Evolutionary conservation across 2,888 invertebrate genomes (phyloP).

Genomic region (Arge pagana): DNA sequence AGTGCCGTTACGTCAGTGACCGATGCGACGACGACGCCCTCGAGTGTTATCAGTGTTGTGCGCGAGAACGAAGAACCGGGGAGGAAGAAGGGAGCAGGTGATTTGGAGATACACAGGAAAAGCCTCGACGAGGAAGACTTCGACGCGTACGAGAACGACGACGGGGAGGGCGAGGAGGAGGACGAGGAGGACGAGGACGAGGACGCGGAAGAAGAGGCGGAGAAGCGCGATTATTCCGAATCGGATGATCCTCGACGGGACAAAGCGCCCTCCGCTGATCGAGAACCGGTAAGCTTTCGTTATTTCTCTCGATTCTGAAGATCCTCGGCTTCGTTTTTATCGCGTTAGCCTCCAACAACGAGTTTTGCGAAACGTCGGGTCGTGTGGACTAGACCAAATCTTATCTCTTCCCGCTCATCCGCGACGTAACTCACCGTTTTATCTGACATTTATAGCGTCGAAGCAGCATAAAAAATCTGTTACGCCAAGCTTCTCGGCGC

Average conservation of each 20-base stretch:
- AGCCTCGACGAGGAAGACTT: conserved; percentile 48
- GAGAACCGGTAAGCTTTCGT: conserved; percentile 12
- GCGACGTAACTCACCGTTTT: no score
- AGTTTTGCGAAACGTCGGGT: no score
- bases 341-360: no score
- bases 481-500: no score
- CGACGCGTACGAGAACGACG: conserved; percentile 45
- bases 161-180: conserved; percentile 43
- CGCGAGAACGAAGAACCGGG: conserved; percentile 6
- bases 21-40: neutral
- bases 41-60: conserved; percentile 22
- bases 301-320: no score
- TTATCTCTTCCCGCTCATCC: no score
- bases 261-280: conserved; percentile 8
- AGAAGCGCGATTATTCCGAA: no score
- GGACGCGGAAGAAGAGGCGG: conserved; percentile 38
- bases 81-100: conserved; percentile 25
- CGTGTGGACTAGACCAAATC: no score
- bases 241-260: no score
- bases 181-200: conserved; percentile 33
- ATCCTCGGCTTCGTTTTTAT: no score
- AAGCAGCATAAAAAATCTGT: no score
- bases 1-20: conserved; percentile 10
- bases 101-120: conserved; percentile 36
- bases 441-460: no score